Conservation (phyloP, 2,888 invertebrate species). For the Sisyra nigra region DNA sequence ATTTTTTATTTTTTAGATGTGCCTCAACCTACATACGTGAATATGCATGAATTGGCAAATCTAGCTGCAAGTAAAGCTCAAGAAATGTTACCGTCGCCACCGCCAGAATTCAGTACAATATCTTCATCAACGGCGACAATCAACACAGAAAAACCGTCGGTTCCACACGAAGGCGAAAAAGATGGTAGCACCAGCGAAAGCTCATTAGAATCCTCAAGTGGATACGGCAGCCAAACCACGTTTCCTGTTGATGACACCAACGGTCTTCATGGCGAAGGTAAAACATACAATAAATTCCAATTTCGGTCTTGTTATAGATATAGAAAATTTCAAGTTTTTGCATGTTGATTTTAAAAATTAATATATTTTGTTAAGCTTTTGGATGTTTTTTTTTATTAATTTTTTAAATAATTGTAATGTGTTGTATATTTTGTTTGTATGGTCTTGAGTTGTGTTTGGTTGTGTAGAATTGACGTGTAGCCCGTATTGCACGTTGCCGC, state of each 20-base stretch:
- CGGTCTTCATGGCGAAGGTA: constrained; percentile 10
- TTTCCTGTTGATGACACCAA: constrained; percentile 38
- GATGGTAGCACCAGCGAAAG: constrained; percentile 54
- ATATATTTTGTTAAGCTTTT: too few relatives aligned
- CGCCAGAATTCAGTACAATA: constrained; percentile 26
- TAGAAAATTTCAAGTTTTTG: too few relatives aligned
- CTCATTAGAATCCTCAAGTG: constrained; percentile 58
- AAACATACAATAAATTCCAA: neutral
- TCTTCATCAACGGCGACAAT: neutral
- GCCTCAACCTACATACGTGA: constrained; percentile 73
- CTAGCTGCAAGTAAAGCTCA: constrained; percentile 63
- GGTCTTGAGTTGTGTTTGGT: constrained; percentile 9
- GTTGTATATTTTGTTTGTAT: constrained; percentile 7
- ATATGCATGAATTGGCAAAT: constrained; percentile 77
- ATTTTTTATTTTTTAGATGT: constrained; percentile 26
- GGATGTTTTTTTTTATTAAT: too few relatives aligned
- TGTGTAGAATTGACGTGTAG: constrained; percentile 24
- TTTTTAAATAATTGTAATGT: constrained; percentile 4
- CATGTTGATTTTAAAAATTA: too few relatives aligned
- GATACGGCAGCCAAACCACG: constrained; percentile 61
- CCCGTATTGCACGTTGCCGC: constrained; percentile 33
- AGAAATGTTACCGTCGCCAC: constrained; percentile 39
- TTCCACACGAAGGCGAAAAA: constrained; percentile 24
- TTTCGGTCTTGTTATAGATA: constrained; percentile 1
- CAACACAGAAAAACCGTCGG: too few relatives aligned